A percentile compares a stretch with the other conserved stretches of the same genome.
Conservation (phyloP, 2,797 vertebrate species). For the Darevskia nairensis region DNA sequence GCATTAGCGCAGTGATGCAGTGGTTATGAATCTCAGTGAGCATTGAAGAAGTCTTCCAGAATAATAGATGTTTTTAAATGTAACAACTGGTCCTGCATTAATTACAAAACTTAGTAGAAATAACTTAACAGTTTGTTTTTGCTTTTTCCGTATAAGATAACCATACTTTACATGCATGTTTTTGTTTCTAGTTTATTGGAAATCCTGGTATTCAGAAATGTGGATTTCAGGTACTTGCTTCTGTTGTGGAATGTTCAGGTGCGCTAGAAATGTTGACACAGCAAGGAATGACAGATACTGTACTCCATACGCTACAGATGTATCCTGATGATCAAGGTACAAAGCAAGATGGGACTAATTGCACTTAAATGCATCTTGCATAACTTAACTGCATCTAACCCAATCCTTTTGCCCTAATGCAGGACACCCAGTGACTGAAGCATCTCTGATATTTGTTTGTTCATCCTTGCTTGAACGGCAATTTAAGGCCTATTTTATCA, state of each 20-base stretch:
- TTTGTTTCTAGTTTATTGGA: slow-evolving; percentile 88
- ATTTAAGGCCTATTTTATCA: not conserved
- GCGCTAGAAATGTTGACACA: slow-evolving; percentile 88
- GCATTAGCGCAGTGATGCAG: not conserved
- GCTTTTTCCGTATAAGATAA: slow-evolving; percentile 10
- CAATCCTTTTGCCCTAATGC: not conserved
- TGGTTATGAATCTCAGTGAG: not conserved
- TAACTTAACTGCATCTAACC: not conserved
- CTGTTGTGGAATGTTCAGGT: slow-evolving; percentile 86
- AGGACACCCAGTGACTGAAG: not conserved
- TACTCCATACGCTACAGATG: slow-evolving; percentile 92
- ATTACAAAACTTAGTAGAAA: not conserved
- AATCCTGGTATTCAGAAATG: slow-evolving; percentile 86
- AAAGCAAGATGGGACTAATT: slow-evolving; percentile 13
- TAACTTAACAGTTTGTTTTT: not conserved
- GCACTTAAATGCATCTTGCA: not conserved
- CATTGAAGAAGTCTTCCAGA: not conserved
- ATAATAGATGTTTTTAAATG: not conserved
- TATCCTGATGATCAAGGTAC: slow-evolving; percentile 89
- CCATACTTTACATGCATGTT: slow-evolving; percentile 34
- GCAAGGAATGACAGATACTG: slow-evolving; percentile 90
- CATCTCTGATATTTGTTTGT: not conserved
- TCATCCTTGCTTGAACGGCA: not conserved
- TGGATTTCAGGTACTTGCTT: slow-evolving; percentile 88
- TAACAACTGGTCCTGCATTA: not conserved